Conservation (phyloP, 35 echinoderm and acorn worm species). For the Apostichopus japonicus region DNA sequence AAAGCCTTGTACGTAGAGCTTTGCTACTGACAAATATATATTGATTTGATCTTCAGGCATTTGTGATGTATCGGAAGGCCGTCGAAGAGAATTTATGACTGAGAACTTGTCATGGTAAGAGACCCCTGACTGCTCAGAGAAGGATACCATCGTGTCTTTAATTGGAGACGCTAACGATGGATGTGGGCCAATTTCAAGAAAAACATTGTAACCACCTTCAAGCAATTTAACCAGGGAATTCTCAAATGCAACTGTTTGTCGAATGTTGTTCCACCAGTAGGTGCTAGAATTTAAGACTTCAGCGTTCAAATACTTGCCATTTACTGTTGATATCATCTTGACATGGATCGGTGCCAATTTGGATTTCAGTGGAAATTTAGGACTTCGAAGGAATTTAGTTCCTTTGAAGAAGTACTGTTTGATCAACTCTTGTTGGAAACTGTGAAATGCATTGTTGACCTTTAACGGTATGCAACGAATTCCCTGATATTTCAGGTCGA, state of each 20-base stretch:
- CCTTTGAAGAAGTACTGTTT: constrained; percentile 47
- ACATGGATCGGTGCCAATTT: constrained; percentile 8
- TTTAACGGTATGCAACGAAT: constrained; percentile 62
- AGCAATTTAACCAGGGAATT: constrained; percentile 42
- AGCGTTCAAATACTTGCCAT: constrained; percentile 10
- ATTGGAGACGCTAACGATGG: constrained; percentile 57
- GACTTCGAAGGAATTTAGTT: background rate
- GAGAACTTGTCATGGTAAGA: background rate
- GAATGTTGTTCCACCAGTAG: constrained; percentile 72
- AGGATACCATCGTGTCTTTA: constrained; percentile 22
- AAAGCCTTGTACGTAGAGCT: constrained; percentile 45
- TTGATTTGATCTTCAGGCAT: constrained; percentile 27
- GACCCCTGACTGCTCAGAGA: constrained; percentile 5
- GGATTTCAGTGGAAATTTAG: background rate
- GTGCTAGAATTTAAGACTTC: constrained; percentile 5
- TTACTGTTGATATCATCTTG: constrained; percentile 74
- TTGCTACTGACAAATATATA: constrained; percentile 24
- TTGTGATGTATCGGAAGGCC: constrained; percentile 54
- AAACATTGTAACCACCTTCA: constrained; percentile 45
- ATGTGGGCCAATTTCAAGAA: constrained; percentile 69
- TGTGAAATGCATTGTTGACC: constrained; percentile 86
- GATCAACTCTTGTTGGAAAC: constrained; percentile 77
- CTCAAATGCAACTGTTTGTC: constrained; percentile 55
- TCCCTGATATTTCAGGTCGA: constrained; percentile 41
- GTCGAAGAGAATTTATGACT: constrained; percentile 29